Base-by-base conservation (phyloP, 2,888 invertebrate genomes). In the Drosophila greeni region DNA sequence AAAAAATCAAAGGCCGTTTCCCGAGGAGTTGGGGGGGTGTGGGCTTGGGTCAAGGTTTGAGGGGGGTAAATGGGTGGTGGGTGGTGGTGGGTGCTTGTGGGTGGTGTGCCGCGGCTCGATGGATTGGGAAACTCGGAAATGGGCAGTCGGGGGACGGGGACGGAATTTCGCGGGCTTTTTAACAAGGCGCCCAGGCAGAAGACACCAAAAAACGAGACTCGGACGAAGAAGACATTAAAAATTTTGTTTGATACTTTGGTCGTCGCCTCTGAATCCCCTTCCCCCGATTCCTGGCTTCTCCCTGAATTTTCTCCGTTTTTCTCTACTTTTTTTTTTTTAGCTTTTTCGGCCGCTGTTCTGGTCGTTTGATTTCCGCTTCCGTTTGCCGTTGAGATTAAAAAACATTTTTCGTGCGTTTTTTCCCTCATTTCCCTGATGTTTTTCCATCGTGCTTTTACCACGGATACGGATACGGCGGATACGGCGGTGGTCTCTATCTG, bases 291-390 rank as follows among this genome's bases (percentile, higher is more conserved):
- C 43, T 11, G 16, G 11, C 43, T 42, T 24, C 16, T 24, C 20
- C 12, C 26, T 16, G 16, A 12, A 7, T 36, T 36, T 36, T 16
- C 16, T 34, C n/a, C 8, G 34, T n/a, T 8, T 34, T 24, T 40
- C 29, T 5, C 33, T 23, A 3, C 7, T 23, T 24, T n/a, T 42
- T 36, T 56, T 56, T 34, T 51, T 34, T 31, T 48, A 33, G 66
- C 51, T 58, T 56, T 56, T 56, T 52, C 51, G 67, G 70, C 69
- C 80, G 73, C 74, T 79, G 86, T 84, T 85, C 86, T 86, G 87
- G 87, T 86, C 87, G 87, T 87, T 86, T 85, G 87, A 86, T 86
- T 86, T 86, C 86, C 87, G 86, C 73, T 86, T 86, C 85, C 86
- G 85, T 86, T 86, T 86, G 86, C 86, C 87, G 77, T 86, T 86